Percentiles rank a stretch among this genome's conserved stretches.
These are phyloP conservation scores for Periophthalmus magnuspinnatus DNA, from an alignment of 2,797 vertebrate species.

Conservation along the genomic window DNA sequence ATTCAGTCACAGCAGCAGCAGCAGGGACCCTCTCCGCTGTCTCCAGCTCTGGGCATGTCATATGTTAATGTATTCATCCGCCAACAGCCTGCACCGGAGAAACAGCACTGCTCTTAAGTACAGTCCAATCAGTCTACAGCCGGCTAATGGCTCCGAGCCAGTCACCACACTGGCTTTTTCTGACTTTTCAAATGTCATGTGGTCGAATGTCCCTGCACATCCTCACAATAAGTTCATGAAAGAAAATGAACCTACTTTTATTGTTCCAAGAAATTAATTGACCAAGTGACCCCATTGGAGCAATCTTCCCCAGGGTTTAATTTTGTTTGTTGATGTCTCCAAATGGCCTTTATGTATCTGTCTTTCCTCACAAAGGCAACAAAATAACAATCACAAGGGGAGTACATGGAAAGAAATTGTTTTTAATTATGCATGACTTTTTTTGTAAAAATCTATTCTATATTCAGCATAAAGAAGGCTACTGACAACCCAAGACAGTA, in stretches of 20 bases:
- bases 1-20: constrained; percentile 36
- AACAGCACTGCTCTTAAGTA: constrained; percentile 59
- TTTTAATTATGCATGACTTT: constrained; percentile 74
- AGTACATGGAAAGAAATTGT: constrained; percentile 54
- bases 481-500: constrained; percentile 58
- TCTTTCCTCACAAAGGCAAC: constrained; percentile 17
- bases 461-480: constrained; percentile 63
- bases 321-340: constrained; percentile 42
- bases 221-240: constrained; percentile 30
- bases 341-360: constrained; percentile 31
- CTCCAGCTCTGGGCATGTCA: constrained; percentile 60
- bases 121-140: constrained; percentile 65
- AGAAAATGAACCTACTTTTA: constrained; percentile 38
- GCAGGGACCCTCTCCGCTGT: constrained; percentile 51
- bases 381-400: constrained; percentile 38
- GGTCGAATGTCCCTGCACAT: constrained; percentile 45
- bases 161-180: constrained; percentile 50
- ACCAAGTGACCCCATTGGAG: constrained; percentile 20
- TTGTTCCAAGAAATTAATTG: constrained; percentile 42
- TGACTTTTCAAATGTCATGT: constrained; percentile 49
- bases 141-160: constrained; percentile 61
- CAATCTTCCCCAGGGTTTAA: constrained; percentile 40
- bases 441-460: constrained; percentile 74
- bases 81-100: constrained; percentile 67
- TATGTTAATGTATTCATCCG: constrained; percentile 68